phyloP scores from a whole-genome alignment of 2,797 vertebrate species.

The Gymnopithys bicolor region DNA sequence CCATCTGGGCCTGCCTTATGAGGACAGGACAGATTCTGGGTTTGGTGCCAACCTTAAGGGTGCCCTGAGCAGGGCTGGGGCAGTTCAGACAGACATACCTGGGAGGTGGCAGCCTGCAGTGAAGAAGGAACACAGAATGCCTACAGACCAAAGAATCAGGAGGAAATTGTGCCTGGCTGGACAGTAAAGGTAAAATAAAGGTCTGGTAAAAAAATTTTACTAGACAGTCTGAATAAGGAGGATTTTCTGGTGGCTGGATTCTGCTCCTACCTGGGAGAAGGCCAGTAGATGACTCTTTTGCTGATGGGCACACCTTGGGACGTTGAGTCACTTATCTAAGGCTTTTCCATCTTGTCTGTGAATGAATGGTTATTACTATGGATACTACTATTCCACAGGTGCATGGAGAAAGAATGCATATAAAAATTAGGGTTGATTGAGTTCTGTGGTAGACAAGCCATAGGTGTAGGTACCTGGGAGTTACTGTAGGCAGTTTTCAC shows the following conservation, averaged over 20 bases:
- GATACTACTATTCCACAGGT: background rate
- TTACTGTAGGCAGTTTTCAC: background rate
- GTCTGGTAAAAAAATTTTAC: background rate
- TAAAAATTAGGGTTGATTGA: background rate
- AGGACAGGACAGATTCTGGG: background rate
- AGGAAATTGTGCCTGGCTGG: background rate
- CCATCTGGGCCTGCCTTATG: background rate
- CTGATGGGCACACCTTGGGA: background rate
- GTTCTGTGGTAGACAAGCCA: background rate
- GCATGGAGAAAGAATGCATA: background rate
- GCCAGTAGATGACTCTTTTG: background rate
- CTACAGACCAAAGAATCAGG: background rate
- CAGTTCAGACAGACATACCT: background rate
- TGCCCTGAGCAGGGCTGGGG: accelerated
- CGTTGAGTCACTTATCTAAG: background rate
- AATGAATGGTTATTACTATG: background rate
- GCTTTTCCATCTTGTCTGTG: background rate
- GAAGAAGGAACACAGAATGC: background rate
- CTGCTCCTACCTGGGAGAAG: background rate
- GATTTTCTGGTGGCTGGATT: background rate
- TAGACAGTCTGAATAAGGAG: background rate
- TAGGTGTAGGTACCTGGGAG: background rate
- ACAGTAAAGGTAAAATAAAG: background rate
- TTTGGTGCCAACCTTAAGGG: background rate
- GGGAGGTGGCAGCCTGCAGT: background rate